Evolutionary conservation across 2,113 vertebrate species (phyloP), one percentile per base, ranked within the genome.

Genomic region (Hydrochoerus hydrochaeris): DNA sequence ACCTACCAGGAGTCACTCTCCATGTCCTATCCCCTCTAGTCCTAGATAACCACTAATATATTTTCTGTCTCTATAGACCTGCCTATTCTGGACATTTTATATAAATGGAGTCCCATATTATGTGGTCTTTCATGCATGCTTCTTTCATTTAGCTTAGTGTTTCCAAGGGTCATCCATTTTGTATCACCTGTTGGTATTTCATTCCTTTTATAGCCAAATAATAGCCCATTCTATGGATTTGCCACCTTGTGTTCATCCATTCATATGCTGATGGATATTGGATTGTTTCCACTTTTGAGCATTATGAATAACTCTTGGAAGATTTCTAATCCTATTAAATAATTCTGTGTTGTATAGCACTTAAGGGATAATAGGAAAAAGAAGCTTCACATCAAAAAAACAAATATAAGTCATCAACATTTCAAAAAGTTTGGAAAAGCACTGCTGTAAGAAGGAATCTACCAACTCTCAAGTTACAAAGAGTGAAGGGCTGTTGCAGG

Each of bases 11-110:
- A 46, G 12, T 57, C n/a, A 28, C 16, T 75, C 11, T 49, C 41
- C 3, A 0, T 16, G 1, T 58, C 35, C 32, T 46, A 4, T 41
- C 14, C 46, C 1, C 26, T 52, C 14, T 12, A 54, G 19, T 12
- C n/a, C 7, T 10, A 13, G 60, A 22, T 22, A 84, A 6, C 28
- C 11, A 10, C 14, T 6, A 11, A 11, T 16, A 60, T 38, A 13
- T 58, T 63, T 83, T 60, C 58, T 63, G 4, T 87, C 46, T 85
- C 52, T 90, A 7, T 67, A 86, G 58, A 87, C 11, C 63, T 52
- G 12, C 41, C 58, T 84, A 0, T 60, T 87, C 82, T 67, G 63
- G 41, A 71, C 13, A 9, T 67, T 93, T 82, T 52, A 5, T 35
- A 11, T 11, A 80, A 75, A 80, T 62, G 58, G 60, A 62, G 30